Evolutionary conservation across 2,113 vertebrate species (phyloP).

Genomic region (Peromyscus leucopus): DNA sequence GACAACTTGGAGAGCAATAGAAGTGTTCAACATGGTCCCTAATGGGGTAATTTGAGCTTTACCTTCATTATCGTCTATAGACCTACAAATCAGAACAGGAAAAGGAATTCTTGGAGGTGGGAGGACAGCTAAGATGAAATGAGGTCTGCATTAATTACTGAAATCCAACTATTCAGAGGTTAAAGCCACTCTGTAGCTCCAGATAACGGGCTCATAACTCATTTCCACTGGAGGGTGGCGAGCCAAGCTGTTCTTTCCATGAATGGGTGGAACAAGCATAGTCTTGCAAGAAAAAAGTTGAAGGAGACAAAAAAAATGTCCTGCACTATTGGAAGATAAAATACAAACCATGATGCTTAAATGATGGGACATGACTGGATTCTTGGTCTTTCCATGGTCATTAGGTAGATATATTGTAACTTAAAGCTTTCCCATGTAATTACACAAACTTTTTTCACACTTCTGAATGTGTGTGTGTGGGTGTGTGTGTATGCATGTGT

Average conservation of each 20-base stretch:
- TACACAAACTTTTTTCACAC: background rate
- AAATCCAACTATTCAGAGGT: constrained; percentile 72
- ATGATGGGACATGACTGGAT: background rate
- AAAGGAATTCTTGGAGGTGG: constrained; percentile 31
- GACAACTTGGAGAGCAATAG: constrained; percentile 41
- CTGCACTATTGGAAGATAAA: background rate
- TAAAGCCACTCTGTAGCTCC: constrained; percentile 65
- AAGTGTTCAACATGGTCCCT: constrained; percentile 63
- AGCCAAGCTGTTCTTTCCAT: constrained; percentile 42
- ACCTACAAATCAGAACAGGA: constrained; percentile 72
- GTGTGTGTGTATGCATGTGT: background rate
- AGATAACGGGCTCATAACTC: constrained; percentile 71
- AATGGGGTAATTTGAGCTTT: constrained; percentile 60
- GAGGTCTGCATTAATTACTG: constrained; percentile 65
- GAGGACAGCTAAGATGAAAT: constrained; percentile 73
- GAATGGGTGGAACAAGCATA: constrained; percentile 37
- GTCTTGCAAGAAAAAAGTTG: constrained; percentile 46
- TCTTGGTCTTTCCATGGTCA: constrained; percentile 4
- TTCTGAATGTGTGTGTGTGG: background rate
- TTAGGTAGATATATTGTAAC: background rate
- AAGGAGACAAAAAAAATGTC: background rate
- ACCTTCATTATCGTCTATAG: constrained; percentile 60
- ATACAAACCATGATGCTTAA: background rate
- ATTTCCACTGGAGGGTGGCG: constrained; percentile 65
- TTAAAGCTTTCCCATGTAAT: constrained; percentile 4